These are phyloP conservation scores for Petroica traversi DNA, from an alignment of 2,113 vertebrate genomes.

Conservation along the genomic window DNA sequence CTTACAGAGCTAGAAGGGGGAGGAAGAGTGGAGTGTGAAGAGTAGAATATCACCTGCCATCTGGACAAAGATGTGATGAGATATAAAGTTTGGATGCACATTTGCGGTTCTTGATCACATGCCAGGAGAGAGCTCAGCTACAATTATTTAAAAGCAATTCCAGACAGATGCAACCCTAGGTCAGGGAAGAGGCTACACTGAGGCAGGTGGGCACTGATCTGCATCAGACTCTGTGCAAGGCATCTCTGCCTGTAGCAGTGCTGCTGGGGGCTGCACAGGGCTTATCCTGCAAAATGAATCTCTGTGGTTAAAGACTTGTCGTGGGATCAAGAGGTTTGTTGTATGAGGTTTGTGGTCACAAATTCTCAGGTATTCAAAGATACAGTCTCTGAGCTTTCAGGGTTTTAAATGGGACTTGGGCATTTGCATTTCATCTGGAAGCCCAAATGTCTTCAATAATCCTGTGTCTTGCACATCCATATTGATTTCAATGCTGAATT, in stretches of 20 bases:
- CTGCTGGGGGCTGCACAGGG: neutral
- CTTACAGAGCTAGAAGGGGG: slow-evolving; percentile 37
- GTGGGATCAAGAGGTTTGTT: neutral
- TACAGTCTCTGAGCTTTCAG: neutral
- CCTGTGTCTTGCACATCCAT: neutral
- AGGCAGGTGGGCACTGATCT: neutral
- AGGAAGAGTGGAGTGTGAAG: slow-evolving; percentile 60
- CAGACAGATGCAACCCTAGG: neutral
- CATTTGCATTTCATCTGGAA: neutral
- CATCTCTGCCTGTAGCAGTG: neutral
- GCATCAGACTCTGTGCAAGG: neutral
- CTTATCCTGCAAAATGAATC: neutral
- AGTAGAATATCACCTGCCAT: slow-evolving; percentile 68
- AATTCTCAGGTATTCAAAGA: neutral
- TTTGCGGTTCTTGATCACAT: neutral
- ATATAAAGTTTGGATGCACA: slow-evolving; percentile 52
- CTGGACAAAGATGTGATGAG: slow-evolving; percentile 60
- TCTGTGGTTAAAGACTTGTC: neutral
- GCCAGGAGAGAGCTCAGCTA: slow-evolving; percentile 34
- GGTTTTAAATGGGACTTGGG: neutral
- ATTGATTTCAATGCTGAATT: neutral
- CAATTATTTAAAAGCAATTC: slow-evolving; percentile 11
- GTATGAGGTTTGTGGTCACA: neutral
- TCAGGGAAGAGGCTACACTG: neutral
- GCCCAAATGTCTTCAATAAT: neutral